Percentiles rank a stretch among this genome's conserved stretches.
Conservation (phyloP, 2,888 invertebrate species). For the Leptinotarsa juncta region DNA sequence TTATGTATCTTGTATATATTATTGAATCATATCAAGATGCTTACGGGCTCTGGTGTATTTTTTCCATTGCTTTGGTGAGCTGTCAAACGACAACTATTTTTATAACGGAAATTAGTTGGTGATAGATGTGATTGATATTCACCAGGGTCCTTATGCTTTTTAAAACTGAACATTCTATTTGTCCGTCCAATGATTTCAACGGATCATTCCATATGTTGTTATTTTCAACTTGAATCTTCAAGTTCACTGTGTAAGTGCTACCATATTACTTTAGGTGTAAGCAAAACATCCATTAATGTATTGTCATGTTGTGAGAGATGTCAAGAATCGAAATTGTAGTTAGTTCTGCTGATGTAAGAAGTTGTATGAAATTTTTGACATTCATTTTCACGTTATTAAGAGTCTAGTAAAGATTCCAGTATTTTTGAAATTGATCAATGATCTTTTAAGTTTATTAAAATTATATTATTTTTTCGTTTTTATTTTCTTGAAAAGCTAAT, state of each 20-base stretch:
- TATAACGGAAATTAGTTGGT: background rate
- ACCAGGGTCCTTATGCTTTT: background rate
- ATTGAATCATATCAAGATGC: background rate
- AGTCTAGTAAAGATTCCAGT: too few species aligned
- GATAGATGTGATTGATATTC: background rate
- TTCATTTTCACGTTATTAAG: too few species aligned
- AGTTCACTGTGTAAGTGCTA: background rate
- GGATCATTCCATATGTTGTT: slow-evolving; percentile 16
- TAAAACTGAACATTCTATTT: slow-evolving; percentile 15
- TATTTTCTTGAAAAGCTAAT: background rate
- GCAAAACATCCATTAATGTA: background rate
- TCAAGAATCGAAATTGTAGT: too few species aligned
- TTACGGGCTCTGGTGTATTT: background rate
- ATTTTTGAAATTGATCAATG: too few species aligned
- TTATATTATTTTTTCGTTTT: background rate
- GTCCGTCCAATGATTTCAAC: slow-evolving; percentile 36
- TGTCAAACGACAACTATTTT: background rate
- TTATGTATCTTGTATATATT: background rate
- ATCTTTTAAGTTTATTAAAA: background rate
- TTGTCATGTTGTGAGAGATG: background rate
- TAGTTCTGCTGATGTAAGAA: too few species aligned
- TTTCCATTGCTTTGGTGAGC: background rate
- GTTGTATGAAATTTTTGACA: too few species aligned
- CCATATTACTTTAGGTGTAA: background rate
- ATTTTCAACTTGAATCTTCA: background rate